Evolutionary conservation across 2,113 vertebrate genomes (phyloP).

Genomic region (Agelaius tricolor): DNA sequence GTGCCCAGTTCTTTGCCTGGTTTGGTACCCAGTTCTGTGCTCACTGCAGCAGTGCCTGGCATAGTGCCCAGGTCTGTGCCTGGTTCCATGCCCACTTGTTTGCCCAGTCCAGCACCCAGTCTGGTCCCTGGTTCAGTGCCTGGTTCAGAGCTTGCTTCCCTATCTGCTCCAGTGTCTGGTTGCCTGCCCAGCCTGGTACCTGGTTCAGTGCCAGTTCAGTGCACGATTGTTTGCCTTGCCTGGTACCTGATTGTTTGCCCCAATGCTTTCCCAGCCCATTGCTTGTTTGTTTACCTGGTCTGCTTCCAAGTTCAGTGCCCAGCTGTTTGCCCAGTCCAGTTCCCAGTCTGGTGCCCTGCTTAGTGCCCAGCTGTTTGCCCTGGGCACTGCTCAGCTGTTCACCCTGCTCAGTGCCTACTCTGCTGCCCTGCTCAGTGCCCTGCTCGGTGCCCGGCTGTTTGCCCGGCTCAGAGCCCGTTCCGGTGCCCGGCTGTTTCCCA

Average conservation of each 20-base stretch:
- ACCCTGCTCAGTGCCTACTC: too few species aligned
- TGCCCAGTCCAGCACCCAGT: background rate
- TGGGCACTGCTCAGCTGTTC: too few species aligned
- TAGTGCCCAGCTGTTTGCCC: background rate
- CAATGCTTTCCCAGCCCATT: background rate
- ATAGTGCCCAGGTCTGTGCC: accelerated
- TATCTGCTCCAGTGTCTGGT: background rate
- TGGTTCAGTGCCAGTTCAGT: background rate
- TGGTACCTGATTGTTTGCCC: background rate
- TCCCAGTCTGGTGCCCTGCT: too few species aligned
- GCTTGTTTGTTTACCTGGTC: too few species aligned
- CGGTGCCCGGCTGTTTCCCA: too few species aligned
- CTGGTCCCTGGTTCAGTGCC: too few species aligned
- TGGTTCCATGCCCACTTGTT: background rate
- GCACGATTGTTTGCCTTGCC: background rate
- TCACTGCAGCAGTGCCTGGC: background rate
- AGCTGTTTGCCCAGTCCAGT: background rate
- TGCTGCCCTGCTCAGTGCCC: too few species aligned
- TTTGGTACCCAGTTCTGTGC: background rate
- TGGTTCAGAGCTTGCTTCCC: background rate
- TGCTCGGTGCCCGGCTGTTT: background rate
- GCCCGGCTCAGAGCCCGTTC: background rate
- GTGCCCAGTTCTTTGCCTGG: background rate
- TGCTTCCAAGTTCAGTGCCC: background rate
- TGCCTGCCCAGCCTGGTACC: background rate